Conservation (phyloP, 2,797 vertebrate species). For the Coregonus suidteri region DNA sequence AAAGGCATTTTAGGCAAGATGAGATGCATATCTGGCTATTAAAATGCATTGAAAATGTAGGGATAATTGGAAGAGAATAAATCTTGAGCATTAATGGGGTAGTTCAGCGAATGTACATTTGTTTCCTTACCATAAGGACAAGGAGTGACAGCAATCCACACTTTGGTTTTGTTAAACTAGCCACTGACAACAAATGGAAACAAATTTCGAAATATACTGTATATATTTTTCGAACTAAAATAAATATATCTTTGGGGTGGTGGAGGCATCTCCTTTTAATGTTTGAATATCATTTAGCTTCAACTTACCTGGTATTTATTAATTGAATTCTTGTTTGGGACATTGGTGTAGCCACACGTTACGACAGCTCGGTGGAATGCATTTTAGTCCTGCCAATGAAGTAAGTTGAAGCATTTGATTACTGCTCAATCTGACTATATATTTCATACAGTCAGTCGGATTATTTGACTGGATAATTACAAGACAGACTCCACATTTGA, state of each 20-base stretch:
- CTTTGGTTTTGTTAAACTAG: background rate
- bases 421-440: conserved; percentile 52
- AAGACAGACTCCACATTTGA: conserved; percentile 45
- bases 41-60: background rate
- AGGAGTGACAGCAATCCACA: background rate
- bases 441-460: conserved; percentile 48
- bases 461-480: conserved; percentile 64
- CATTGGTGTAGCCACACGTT: conserved; percentile 20
- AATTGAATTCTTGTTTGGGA: conserved; percentile 20
- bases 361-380: conserved; percentile 22
- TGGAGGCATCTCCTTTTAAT: background rate
- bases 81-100: background rate
- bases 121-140: background rate
- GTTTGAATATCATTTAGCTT: background rate
- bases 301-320: background rate
- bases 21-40: no score
- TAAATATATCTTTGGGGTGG: no score
- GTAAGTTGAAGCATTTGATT: conserved; percentile 56
- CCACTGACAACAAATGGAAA: background rate
- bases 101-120: background rate
- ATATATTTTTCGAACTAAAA: background rate
- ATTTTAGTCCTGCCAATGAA: conserved; percentile 28
- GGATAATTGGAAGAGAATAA: background rate
- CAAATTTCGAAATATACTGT: background rate
- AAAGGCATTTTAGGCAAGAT: background rate